These are phyloP conservation scores for Atethmia centrago DNA, from an alignment of 2,888 invertebrate species.

Conservation along the genomic window DNA sequence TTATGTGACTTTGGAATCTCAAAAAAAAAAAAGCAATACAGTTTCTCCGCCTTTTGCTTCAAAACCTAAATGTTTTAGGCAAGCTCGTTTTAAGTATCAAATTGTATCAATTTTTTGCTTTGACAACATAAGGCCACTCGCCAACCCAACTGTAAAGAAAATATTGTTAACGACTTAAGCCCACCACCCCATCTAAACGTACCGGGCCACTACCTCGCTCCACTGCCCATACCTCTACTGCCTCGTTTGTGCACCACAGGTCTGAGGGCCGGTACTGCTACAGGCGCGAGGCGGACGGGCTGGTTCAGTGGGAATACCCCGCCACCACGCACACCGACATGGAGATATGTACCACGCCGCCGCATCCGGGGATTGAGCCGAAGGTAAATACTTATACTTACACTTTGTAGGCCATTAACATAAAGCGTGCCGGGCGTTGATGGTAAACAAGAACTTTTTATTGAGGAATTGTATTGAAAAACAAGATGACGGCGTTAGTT, in stretches of 20 bases:
- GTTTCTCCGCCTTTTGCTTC: not conserved
- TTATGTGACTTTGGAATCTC: not conserved
- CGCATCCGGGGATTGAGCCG: conserved; percentile 75
- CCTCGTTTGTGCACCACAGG: conserved; percentile 81
- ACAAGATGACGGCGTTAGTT: no score
- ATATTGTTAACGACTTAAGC: conserved; percentile 37
- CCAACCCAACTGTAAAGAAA: not conserved
- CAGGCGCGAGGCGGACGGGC: conserved; percentile 89
- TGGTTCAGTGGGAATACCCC: conserved; percentile 92
- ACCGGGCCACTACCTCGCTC: conserved; percentile 57
- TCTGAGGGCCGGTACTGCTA: conserved; percentile 91
- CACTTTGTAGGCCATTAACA: no score
- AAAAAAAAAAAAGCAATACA: not conserved
- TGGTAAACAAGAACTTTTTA: no score
- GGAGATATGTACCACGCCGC: conserved; percentile 89
- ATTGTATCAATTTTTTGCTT: no score
- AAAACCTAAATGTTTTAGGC: not conserved
- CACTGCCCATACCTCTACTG: conserved; percentile 68
- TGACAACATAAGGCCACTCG: no score
- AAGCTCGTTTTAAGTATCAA: no score
- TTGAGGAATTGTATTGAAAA: not conserved
- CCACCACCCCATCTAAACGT: conserved; percentile 61
- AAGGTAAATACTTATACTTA: conserved; percentile 64
- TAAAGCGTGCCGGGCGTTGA: not conserved
- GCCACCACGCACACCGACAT: conserved; percentile 85